Conservation (phyloP, 2,113 vertebrate species). For the Leptodactylus fuscus region DNA sequence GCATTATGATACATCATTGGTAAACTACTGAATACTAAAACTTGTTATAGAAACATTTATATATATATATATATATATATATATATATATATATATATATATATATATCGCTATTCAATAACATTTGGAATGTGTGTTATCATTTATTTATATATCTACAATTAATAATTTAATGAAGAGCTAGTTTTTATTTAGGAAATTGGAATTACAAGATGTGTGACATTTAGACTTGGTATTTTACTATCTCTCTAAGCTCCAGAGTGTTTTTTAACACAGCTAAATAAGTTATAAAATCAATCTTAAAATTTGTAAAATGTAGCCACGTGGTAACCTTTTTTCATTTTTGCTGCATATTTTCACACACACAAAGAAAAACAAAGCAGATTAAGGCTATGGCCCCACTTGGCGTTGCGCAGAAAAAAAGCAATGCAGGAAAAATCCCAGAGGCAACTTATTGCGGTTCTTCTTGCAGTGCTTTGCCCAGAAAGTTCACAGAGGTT, state of each 20-base stretch:
- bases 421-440: too few relatives aligned
- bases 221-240: not conserved
- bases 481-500: too few relatives aligned
- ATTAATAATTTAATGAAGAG: slow-evolving; percentile 5
- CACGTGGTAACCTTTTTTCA: not conserved
- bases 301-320: not conserved
- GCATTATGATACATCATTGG: not conserved
- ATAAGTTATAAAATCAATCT: not conserved
- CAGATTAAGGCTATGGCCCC: too few relatives aligned
- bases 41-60: not conserved
- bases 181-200: not conserved
- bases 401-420: too few relatives aligned
- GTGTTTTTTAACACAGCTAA: not conserved
- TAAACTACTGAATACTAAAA: not conserved
- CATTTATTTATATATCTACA: slow-evolving; percentile 4
- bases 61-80: not conserved
- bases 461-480: too few relatives aligned
- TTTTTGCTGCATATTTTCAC: too few relatives aligned
- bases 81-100: too few relatives aligned
- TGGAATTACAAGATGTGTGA: not conserved
- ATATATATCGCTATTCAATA: not conserved
- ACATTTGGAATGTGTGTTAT: slow-evolving; percentile 10
- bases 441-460: too few relatives aligned
- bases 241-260: not conserved
- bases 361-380: too few relatives aligned